Evolutionary conservation across 2,888 invertebrate species (phyloP).

Genomic region (Volucella inanis): DNA sequence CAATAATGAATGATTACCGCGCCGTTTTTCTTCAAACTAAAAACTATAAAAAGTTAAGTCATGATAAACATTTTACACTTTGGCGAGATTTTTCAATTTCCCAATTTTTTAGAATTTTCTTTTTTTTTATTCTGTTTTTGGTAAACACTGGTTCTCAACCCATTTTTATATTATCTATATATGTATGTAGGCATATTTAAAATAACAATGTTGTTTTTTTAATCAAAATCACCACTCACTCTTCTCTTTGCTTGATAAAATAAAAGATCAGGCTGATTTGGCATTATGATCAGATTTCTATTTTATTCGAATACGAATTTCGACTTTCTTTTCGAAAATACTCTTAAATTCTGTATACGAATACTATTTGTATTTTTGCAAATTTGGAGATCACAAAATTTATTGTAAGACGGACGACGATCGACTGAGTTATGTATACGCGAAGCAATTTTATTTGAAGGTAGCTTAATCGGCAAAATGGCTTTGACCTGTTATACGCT

Average conservation of each 20-base stretch:
- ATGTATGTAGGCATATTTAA: background rate
- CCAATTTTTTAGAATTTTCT: background rate
- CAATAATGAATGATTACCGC: too few relatives aligned
- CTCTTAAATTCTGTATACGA: conserved; percentile 2
- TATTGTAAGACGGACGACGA: conserved; percentile 37
- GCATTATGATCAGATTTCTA: conserved; percentile 37
- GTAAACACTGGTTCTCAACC: background rate
- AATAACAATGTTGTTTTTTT: background rate
- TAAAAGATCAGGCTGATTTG: conserved; percentile 52
- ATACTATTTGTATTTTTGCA: conserved; percentile 4
- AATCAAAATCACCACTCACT: conserved; percentile 45
- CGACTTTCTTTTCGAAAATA: background rate
- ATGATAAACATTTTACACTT: background rate
- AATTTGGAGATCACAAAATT: conserved; percentile 19
- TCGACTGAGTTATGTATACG: conserved; percentile 47
- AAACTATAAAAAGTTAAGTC: too few relatives aligned
- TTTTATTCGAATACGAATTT: conserved; percentile 21
- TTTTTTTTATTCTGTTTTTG: background rate
- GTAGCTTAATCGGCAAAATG: conserved; percentile 34
- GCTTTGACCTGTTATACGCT: conserved; percentile 53
- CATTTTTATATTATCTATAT: too few relatives aligned
- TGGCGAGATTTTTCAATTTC: background rate
- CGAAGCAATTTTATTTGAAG: conserved; percentile 53
- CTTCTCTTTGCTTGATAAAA: conserved; percentile 53
- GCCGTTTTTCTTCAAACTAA: too few relatives aligned